Evolutionary conservation across 2,888 invertebrate genomes (phyloP).

Genomic region (Entomobrya proxima): DNA sequence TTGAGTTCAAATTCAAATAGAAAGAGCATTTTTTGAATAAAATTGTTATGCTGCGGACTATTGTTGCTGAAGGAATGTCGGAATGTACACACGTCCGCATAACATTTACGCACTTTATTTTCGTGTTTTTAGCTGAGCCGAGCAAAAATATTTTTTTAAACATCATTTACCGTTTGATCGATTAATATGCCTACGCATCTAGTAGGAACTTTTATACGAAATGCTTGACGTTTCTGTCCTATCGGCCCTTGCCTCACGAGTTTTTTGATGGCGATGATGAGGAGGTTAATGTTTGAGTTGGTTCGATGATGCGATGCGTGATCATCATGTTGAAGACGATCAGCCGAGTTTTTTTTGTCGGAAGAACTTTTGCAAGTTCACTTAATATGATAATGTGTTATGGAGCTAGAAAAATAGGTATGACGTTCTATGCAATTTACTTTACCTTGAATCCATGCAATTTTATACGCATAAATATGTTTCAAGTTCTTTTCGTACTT

Average conservation of each 20-base stretch:
- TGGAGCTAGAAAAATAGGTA: not conserved
- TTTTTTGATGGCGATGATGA: slow-evolving; percentile 36
- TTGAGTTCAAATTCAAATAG: slow-evolving; percentile 34
- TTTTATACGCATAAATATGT: slow-evolving; percentile 52
- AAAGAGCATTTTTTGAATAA: slow-evolving; percentile 3
- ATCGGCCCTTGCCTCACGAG: slow-evolving; percentile 12
- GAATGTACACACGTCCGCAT: not conserved
- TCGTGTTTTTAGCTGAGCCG: not conserved
- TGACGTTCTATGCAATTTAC: slow-evolving; percentile 50
- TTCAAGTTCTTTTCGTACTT: slow-evolving; percentile 30
- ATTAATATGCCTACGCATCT: not conserved
- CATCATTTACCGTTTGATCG: slow-evolving; percentile 30
- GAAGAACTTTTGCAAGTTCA: slow-evolving; percentile 57
- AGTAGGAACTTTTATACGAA: not conserved
- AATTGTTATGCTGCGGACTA: not conserved
- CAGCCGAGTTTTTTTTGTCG: slow-evolving; percentile 29
- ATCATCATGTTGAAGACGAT: slow-evolving; percentile 26
- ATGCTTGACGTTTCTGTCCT: not conserved
- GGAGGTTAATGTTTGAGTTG: slow-evolving; percentile 34
- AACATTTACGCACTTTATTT: slow-evolving; percentile 15
- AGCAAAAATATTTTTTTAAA: slow-evolving; percentile 25
- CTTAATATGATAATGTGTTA: slow-evolving; percentile 54
- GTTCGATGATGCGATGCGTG: slow-evolving; percentile 21
- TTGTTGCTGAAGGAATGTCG: slow-evolving; percentile 1
- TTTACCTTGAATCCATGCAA: slow-evolving; percentile 61